phyloP scores from a whole-genome alignment of 2,888 invertebrate species.

The Vanessa cardui region DNA sequence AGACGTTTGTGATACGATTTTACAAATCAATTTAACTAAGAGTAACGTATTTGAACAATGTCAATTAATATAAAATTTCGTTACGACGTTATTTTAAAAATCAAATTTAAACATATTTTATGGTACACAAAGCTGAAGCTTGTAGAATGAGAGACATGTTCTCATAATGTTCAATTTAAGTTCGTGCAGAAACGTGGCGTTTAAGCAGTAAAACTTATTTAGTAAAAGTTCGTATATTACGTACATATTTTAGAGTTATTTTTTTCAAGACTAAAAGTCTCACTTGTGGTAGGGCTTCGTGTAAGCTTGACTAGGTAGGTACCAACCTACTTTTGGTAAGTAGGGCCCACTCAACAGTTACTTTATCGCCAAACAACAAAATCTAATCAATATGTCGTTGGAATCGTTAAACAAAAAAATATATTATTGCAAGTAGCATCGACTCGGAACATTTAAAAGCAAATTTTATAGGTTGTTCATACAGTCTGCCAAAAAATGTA shows the following conservation, averaged over 20 bases:
- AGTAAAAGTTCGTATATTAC: conserved; percentile 7
- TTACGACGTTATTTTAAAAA: background rate
- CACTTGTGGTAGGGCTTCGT: background rate
- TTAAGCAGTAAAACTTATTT: conserved; percentile 14
- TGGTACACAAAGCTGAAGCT: conserved; percentile 4
- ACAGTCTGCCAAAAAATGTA: too few species aligned
- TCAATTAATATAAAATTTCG: background rate
- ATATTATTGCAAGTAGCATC: too few species aligned
- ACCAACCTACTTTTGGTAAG: too few species aligned
- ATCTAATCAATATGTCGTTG: too few species aligned
- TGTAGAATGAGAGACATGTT: conserved; percentile 15
- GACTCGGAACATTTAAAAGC: too few species aligned
- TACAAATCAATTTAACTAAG: too few species aligned
- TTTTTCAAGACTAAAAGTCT: background rate
- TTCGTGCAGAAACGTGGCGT: conserved; percentile 18
- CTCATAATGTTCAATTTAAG: conserved; percentile 27
- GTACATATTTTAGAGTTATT: background rate
- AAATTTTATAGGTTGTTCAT: too few species aligned
- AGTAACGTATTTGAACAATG: background rate
- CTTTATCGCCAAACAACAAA: too few species aligned
- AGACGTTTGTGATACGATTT: too few species aligned
- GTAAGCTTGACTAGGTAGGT: too few species aligned
- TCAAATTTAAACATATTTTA: conserved; percentile 13
- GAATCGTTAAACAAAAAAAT: too few species aligned
- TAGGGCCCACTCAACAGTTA: too few species aligned